Evolutionary conservation across 1,140 invertebrate species (phyloP), one percentile per base, ranked within the genome.

Genomic region (Drosophila burlai): DNA sequence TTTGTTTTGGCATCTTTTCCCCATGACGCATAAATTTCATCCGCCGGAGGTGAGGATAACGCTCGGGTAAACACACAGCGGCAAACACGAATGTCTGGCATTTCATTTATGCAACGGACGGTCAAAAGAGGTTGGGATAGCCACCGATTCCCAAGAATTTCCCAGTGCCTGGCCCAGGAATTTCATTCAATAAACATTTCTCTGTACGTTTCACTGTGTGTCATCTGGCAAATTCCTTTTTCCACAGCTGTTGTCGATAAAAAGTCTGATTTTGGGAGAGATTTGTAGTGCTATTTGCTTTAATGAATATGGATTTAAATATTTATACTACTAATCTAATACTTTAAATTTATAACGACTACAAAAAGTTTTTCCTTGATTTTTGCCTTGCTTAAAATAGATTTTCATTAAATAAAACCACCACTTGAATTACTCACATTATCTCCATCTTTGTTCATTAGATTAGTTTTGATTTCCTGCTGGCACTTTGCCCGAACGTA

Each of bases 1-100:
- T 60, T 73, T 72, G 67, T 73, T 72, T 73, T 73, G 69, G 67
- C 66, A 59, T 72, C 69, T 73, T 58, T 69, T 11, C 24, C 47
- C 62, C 38, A 67, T 69, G 66, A 69, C 66, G 66, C 66, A 69
- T 65, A 66, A 16, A 61, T 65, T 46, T 61, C 21, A 50, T 42
- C 42, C 29, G 46, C 15, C 47, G 46, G 55, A 64, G 62, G 62
- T 61, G 62, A 61, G 36, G 62, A 64, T 31, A 57, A 58, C 13
- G n/a, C n/a, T 54, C 46, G 34, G 61, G 36, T 55, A 57, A 57
- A 57, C 54, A 42, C 26, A 59, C 9, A 21, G 24, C 21, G 21
- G 45, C 34, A 49, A 64, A 45, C 42, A 34, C 29, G 16, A 73
- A 60, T 60, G 38, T 49, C 64, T 68, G 66, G 65, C 36, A 68